These are phyloP conservation scores for Meleagris gallopavo DNA, from an alignment of 2,113 vertebrate species.

Conservation along the genomic window DNA sequence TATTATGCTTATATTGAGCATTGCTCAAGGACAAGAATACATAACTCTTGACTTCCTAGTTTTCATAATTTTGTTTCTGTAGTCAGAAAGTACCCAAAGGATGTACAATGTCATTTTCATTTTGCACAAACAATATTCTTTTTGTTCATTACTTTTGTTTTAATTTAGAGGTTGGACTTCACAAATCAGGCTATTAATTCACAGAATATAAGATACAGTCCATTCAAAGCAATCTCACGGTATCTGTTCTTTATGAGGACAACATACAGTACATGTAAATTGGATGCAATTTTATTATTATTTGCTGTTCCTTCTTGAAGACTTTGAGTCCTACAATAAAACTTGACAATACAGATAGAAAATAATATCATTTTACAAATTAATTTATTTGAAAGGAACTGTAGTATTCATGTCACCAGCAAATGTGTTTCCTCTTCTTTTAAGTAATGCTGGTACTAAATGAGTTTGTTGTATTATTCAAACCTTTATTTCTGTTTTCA, in stretches of 20 bases:
- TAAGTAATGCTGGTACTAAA: background rate
- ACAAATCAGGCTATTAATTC: background rate
- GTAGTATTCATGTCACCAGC: background rate
- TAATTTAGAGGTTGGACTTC: background rate
- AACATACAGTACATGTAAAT: background rate
- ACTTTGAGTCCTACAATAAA: background rate
- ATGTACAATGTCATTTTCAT: background rate
- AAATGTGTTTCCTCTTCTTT: background rate
- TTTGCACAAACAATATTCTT: background rate
- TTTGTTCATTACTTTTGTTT: background rate
- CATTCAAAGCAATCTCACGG: background rate
- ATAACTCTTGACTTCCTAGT: background rate
- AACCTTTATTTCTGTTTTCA: constrained; percentile 5
- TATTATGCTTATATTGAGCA: background rate
- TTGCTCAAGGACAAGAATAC: background rate
- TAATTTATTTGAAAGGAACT: background rate
- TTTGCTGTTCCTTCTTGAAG: background rate
- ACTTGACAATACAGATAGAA: background rate
- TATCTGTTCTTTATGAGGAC: background rate
- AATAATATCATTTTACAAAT: background rate
- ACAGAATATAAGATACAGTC: background rate
- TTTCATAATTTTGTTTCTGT: background rate
- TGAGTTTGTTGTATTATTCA: background rate
- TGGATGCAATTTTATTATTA: background rate
- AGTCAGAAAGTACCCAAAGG: background rate